A percentile compares a stretch with the other conserved stretches of the same genome.
Conservation (phyloP, 2,113 vertebrate species). For the Micronycteris hirsuta region DNA sequence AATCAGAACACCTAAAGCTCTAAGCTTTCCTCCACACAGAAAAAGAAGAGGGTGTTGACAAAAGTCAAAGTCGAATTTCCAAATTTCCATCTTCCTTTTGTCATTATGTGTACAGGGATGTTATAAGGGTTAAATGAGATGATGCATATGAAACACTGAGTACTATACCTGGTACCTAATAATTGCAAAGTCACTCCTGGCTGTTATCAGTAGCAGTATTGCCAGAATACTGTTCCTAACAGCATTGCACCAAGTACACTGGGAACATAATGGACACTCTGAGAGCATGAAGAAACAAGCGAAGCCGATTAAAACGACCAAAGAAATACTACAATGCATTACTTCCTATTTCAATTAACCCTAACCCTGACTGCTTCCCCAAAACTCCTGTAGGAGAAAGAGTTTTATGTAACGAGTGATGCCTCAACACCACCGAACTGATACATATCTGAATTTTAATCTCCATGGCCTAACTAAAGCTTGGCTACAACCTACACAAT, state of each 20-base stretch:
- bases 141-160: not conserved
- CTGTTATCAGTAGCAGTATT: rapidly evolving
- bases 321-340: not conserved
- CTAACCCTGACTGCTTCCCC: not conserved
- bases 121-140: not conserved
- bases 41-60: not conserved
- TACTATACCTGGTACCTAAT: rapidly evolving
- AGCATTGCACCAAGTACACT: not conserved
- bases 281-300: not conserved
- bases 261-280: rapidly evolving
- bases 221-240: not conserved
- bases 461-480: not conserved
- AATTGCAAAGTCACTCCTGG: not conserved
- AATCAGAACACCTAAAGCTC: not conserved
- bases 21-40: not conserved
- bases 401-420: not conserved
- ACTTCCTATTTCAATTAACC: not conserved
- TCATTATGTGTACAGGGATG: rapidly evolving
- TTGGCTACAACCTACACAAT: not conserved
- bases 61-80: too few relatives aligned
- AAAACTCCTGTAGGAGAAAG: not conserved
- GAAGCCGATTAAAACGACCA: not conserved
- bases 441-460: not conserved
- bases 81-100: not conserved
- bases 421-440: not conserved